Evolutionary conservation across 2,113 vertebrate genomes (phyloP).

Genomic region (Vanacampus margaritifer): DNA sequence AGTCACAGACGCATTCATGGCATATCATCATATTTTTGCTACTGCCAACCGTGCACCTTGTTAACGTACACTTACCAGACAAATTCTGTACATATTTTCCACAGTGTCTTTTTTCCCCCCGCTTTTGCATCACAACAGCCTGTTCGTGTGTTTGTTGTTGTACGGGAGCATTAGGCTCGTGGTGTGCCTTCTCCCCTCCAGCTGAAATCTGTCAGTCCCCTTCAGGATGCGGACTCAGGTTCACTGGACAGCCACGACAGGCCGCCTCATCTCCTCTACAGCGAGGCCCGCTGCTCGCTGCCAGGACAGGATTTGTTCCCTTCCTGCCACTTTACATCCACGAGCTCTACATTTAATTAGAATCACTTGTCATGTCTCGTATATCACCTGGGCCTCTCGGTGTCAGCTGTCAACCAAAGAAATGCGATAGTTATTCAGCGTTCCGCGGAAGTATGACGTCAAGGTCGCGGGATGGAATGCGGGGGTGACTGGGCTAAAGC

Average conservation of each 20-base stretch:
- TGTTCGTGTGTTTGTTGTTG: conserved; percentile 67
- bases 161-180: conserved; percentile 59
- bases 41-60: conserved; percentile 45
- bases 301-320: conserved; percentile 74
- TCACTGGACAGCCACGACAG: conserved; percentile 73
- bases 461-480: conserved; percentile 75
- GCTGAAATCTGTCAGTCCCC: conserved; percentile 73
- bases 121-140: conserved; percentile 48
- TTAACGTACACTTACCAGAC: conserved; percentile 60
- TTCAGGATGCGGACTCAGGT: conserved; percentile 57
- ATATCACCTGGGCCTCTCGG: conserved; percentile 76
- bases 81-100: conserved; percentile 51
- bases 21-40: conserved; percentile 19
- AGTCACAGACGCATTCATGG: conserved; percentile 41
- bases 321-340: conserved; percentile 79
- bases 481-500: conserved; percentile 69
- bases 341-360: conserved; percentile 79
- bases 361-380: conserved; percentile 82
- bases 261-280: conserved; percentile 66
- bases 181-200: conserved; percentile 69
- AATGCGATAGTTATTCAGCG: conserved; percentile 82
- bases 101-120: conserved; percentile 44
- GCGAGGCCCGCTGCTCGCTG: conserved; percentile 59
- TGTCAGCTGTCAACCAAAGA: conserved; percentile 81
- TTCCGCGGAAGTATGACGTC: conserved; percentile 69